Evolutionary conservation across 2,113 vertebrate species (phyloP), one percentile per base, ranked within the genome.

Genomic region (Pluvialis apricaria): DNA sequence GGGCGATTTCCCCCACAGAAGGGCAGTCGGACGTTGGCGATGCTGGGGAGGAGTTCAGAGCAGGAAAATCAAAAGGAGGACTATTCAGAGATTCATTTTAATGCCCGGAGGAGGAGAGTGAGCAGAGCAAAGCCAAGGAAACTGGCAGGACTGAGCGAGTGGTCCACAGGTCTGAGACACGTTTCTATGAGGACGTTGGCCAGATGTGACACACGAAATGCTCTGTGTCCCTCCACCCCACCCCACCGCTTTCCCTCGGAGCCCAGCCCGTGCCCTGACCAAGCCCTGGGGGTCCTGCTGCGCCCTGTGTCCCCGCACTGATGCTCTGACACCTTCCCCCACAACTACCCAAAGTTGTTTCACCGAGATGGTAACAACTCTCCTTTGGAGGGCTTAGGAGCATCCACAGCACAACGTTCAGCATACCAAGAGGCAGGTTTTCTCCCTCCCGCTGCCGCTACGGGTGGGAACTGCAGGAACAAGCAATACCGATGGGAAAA

Each of bases 311-410:
- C 28, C 90, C 91, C 47, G 47, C 93, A 6, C 36, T 2, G 24
- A 31, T 4, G 21, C 84, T 3, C 13, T 4, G 21, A 57, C 55
- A 28, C 44, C 36, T 57, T 47, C 80, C 76, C 60, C 38, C 65
- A 25, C 61, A 57, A 52, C 42, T 4, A 18, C 66, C 38, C 65
- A 21, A 40, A 16, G 44, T 0, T 18, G 40, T 36, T 42, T 51
- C 81, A n/a, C 40, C 1, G 0, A 19, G 62, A 36, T 3, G 5
- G 22, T 2, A 6, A n/a, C 15, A 18, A 7, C 57, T 10, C 49
- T 45, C 42, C 68, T 29, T 40, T 0, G 0, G 55, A 66, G n/a
- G 32, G 2, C 51, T 57, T 1, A 0, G 69, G 57, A 60, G 64
- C 68, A 0, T 8, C 49, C 61, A 4, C 40, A 47, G 84, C 66